A percentile compares a stretch with the other conserved stretches of the same genome.
Evolutionary conservation across 2,888 invertebrate species (phyloP).

Genomic region (Agrilus cyanescens): DNA sequence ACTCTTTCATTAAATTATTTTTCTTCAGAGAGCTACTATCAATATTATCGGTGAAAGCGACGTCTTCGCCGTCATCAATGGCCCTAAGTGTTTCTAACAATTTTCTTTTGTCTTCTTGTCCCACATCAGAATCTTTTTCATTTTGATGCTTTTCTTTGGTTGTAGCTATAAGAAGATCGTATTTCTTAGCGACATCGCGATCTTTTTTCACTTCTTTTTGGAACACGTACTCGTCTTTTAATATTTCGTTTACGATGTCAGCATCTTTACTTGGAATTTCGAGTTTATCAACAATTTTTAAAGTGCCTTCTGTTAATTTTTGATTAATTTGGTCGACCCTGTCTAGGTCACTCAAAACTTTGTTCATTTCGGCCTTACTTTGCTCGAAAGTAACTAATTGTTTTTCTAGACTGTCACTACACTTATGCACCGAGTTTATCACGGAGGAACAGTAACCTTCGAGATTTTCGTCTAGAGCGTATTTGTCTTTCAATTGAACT

Average conservation of each 20-base stretch:
- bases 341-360: conserved; percentile 39
- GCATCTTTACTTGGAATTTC: conserved; percentile 21
- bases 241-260: conserved; percentile 27
- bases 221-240: conserved; percentile 27
- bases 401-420: conserved; percentile 33
- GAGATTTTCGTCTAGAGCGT: conserved; percentile 23
- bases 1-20: conserved; percentile 22
- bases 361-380: conserved; percentile 38
- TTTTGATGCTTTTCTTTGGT: conserved; percentile 18
- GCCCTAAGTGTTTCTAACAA: conserved; percentile 50
- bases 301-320: conserved; percentile 26
- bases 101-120: conserved; percentile 40
- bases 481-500: conserved; percentile 6
- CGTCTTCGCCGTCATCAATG: conserved; percentile 42
- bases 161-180: conserved; percentile 4
- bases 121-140: conserved; percentile 21
- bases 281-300: conserved; percentile 9
- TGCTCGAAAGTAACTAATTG: conserved; percentile 40
- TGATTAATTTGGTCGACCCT: conserved; percentile 42
- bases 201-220: conserved; percentile 11
- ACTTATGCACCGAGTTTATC: conserved; percentile 22
- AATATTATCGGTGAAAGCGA: conserved; percentile 9
- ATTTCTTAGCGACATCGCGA: conserved; percentile 1
- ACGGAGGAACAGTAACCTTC: conserved; percentile 25
- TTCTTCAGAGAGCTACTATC: conserved; percentile 13